These are phyloP conservation scores for Yponomeuta plumbellus DNA, from an alignment of 2,888 invertebrate genomes.

Conservation along the genomic window DNA sequence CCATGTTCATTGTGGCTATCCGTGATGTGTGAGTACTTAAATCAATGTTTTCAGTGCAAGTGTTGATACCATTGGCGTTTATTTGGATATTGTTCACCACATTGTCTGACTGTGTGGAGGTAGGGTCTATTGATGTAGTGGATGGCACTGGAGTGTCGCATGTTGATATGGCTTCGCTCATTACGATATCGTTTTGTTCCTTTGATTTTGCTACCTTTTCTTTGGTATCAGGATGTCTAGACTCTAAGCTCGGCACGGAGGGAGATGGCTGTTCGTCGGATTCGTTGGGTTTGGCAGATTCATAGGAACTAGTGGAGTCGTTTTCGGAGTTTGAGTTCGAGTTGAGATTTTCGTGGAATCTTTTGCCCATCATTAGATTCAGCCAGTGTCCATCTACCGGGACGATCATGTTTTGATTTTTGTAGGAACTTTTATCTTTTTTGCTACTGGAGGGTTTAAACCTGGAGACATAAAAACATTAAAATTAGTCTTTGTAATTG, in stretches of 20 bases:
- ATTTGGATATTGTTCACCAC: slow-evolving; percentile 59
- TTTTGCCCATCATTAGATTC: slow-evolving; percentile 79
- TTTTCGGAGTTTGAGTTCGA: slow-evolving; percentile 71
- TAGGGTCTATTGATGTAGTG: slow-evolving; percentile 44
- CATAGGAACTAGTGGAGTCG: slow-evolving; percentile 74
- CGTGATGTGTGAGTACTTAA: slow-evolving; percentile 57
- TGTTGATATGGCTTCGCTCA: slow-evolving; percentile 47
- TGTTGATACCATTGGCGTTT: slow-evolving; percentile 36
- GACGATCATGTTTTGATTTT: slow-evolving; percentile 68
- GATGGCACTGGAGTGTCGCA: slow-evolving; percentile 58
- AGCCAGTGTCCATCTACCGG: slow-evolving; percentile 77
- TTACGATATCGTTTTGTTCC: slow-evolving; percentile 43
- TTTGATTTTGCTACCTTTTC: slow-evolving; percentile 50
- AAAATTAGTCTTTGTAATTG: no score
- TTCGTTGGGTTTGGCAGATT: slow-evolving; percentile 57
- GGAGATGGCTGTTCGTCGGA: slow-evolving; percentile 79
- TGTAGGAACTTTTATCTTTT: slow-evolving; percentile 69
- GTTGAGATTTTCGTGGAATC: slow-evolving; percentile 72
- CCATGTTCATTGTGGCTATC: slow-evolving; percentile 72
- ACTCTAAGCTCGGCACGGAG: slow-evolving; percentile 61
- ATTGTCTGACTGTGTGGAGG: slow-evolving; percentile 61
- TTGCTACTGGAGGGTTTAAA: slow-evolving; percentile 70
- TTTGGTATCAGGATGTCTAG: slow-evolving; percentile 65
- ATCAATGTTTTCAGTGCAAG: slow-evolving; percentile 42
- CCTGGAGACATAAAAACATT: slow-evolving; percentile 40